Base-by-base conservation (phyloP, 2,113 vertebrate species). In the Thunnus maccoyii region DNA sequence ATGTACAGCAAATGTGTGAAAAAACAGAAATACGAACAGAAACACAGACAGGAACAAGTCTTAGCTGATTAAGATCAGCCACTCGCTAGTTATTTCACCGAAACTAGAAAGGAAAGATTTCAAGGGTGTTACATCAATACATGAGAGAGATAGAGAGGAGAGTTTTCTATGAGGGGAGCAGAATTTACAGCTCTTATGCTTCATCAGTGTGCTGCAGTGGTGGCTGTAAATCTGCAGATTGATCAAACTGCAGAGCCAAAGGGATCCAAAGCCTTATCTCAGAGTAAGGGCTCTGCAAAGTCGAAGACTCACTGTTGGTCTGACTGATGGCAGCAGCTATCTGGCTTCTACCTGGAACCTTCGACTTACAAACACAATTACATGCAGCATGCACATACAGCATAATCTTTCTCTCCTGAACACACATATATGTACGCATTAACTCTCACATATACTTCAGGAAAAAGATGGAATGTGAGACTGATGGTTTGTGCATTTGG, bases 181-280 rank as follows among this genome's bases (percentile, higher is more conserved):
- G 56, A 91, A 92, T 94, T 90, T 90, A 93, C 82, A 78, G 83
- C 84, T 84, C 92, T 92, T 91, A 89, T 85, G 87, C 89, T 90
- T 92, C 85, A 92, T 91, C 87, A 89, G 82, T 89, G 88, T 85
- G 85, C 86, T 86, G 88, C 87, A 87, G 87, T 72, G 76, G 82
- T 80, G 83, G 82, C 81, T 85, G 85, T 92, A 93, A 93, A 94
- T 93, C 92, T 86, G 78, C 77, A 89, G 93, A 92, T 93, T 92
- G 93, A 93, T 94, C 91, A 92, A 83, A 91, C 87, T 88, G 84
- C 80, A 90, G 85, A 83, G 80, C 84, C 80, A 76, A 81, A 76
- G 84, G 84, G 86, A 91, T 85, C 87, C 86, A 25, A 77, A 89
- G 86, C 84, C 91, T 93, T 93, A 93, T 94, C 90, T 94, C 75